phyloP scores from a whole-genome alignment of 2,888 invertebrate genomes.

The Miltochrista miniata region DNA sequence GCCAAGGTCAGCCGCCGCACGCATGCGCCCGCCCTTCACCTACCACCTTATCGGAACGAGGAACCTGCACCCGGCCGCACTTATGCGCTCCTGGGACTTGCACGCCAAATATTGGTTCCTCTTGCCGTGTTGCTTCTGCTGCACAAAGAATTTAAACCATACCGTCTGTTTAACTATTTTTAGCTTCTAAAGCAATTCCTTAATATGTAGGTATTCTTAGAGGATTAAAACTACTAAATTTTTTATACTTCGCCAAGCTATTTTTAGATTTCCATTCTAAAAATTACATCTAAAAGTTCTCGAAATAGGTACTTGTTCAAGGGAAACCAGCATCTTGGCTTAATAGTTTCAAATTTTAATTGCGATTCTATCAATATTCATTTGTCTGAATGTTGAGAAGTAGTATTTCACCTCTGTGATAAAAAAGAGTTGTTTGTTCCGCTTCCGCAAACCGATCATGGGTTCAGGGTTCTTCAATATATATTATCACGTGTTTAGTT shows the following conservation, averaged over 20 bases:
- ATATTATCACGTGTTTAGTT: conserved; percentile 14
- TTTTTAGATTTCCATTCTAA: background rate
- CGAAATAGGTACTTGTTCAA: background rate
- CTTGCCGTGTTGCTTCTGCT: conserved; percentile 11
- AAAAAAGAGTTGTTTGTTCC: conserved; percentile 31
- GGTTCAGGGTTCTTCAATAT: conserved; percentile 42
- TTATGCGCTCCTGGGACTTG: conserved; percentile 64
- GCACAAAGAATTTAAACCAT: background rate
- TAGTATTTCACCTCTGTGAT: conserved; percentile 16
- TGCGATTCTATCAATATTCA: background rate
- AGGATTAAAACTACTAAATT: too few relatives aligned
- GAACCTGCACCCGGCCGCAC: conserved; percentile 58
- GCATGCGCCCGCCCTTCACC: conserved; percentile 67
- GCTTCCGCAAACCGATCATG: conserved; percentile 39
- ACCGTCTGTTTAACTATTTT: background rate
- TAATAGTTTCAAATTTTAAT: background rate
- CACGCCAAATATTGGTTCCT: conserved; percentile 52
- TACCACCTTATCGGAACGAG: conserved; percentile 42
- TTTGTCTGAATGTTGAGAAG: conserved; percentile 9
- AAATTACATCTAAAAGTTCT: background rate
- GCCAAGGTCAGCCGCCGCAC: conserved; percentile 79
- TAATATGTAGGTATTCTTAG: too few relatives aligned
- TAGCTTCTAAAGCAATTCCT: too few relatives aligned
- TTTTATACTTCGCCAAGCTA: too few relatives aligned
- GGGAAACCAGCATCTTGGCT: background rate